Conservation (phyloP, 2,797 vertebrate species). For the Epinephelus awoara region DNA sequence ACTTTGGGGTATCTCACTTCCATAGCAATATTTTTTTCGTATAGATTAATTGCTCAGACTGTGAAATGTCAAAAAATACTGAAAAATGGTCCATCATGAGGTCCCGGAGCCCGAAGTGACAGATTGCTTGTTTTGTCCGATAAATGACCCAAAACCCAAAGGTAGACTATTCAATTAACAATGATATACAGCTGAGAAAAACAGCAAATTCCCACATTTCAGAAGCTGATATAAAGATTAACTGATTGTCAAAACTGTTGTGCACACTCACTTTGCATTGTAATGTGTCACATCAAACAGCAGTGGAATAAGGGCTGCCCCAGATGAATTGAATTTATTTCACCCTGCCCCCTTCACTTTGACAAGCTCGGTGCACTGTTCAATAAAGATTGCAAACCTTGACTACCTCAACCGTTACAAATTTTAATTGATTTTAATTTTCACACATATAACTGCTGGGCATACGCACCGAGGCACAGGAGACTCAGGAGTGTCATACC, state of each 20-base stretch:
- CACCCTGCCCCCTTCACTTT: background rate
- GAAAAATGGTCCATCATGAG: constrained; percentile 3
- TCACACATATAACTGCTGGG: constrained; percentile 37
- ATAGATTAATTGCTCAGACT: constrained; percentile 19
- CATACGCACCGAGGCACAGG: constrained; percentile 14
- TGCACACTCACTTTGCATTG: background rate
- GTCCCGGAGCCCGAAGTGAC: constrained; percentile 7
- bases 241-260: constrained; percentile 14
- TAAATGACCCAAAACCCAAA: constrained; percentile 12
- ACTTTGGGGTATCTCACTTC: background rate
- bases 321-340: background rate
- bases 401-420: constrained; percentile 30
- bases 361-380: constrained; percentile 29
- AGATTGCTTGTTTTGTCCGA: constrained; percentile 3
- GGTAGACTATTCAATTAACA: constrained; percentile 1
- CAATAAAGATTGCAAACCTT: constrained; percentile 48
- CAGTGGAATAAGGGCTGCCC: background rate
- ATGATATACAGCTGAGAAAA: background rate
- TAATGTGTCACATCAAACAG: constrained; percentile 35
- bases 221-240: constrained; percentile 7
- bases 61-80: background rate
- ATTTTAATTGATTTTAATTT: constrained; percentile 66
- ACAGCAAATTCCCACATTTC: background rate
- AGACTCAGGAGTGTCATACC: constrained; percentile 33
- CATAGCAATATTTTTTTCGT: background rate